Percentiles rank a stretch among this genome's conserved stretches.
Evolutionary conservation across 2,113 vertebrate genomes (phyloP).

Genomic region (Turdus rufiventris): DNA sequence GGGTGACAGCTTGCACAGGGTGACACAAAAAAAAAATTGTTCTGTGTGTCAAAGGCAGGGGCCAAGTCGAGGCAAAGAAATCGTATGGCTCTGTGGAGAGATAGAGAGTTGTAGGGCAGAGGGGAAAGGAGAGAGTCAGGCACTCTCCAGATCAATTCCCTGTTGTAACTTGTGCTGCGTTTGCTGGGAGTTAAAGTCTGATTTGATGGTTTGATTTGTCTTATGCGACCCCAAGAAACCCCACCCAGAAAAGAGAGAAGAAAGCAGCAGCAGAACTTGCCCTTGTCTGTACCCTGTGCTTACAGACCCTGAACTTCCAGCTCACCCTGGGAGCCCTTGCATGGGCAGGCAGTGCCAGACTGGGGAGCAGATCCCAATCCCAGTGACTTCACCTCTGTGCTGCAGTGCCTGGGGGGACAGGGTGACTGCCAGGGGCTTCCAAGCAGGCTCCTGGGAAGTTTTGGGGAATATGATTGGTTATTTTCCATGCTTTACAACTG

Average conservation of each 20-base stretch:
- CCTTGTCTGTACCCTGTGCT: background rate
- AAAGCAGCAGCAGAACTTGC: background rate
- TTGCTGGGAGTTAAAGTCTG: background rate
- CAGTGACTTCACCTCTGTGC: fast-evolving
- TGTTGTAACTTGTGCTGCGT: background rate
- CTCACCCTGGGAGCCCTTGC: background rate
- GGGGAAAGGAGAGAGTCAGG: no score
- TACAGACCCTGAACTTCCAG: fast-evolving
- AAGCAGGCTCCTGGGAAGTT: background rate
- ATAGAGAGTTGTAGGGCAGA: no score
- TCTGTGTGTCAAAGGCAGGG: background rate
- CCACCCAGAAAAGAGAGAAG: background rate
- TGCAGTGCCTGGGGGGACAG: background rate
- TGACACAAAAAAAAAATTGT: fast-evolving
- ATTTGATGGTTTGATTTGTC: background rate
- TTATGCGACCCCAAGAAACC: fast-evolving
- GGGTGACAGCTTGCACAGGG: fast-evolving
- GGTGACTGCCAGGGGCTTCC: fast-evolving
- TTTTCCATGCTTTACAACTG: fast-evolving
- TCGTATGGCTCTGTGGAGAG: background rate
- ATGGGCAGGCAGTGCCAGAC: background rate
- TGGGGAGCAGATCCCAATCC: background rate
- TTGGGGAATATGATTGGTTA: fast-evolving
- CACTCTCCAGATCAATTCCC: no score
- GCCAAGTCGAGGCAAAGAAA: background rate